Conservation (phyloP, 2,888 invertebrate genomes). For the Torymus aiolomorphi region DNA sequence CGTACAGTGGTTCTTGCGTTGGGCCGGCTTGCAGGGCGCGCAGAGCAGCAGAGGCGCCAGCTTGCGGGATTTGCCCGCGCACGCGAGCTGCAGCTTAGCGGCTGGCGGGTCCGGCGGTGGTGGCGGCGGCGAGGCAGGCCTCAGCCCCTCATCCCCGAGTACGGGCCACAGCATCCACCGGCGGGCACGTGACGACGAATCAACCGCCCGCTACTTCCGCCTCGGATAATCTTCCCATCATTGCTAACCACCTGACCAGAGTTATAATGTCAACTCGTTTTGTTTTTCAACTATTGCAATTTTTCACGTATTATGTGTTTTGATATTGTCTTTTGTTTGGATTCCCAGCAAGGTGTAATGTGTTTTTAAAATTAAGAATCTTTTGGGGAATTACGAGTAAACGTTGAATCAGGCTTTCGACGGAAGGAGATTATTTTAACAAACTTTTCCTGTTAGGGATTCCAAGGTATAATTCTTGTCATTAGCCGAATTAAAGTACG, state of each 20-base stretch:
- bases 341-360: background rate
- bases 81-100: slow-evolving; percentile 53
- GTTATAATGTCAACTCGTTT: background rate
- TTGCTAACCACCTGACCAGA: slow-evolving; percentile 9
- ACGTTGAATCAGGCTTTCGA: background rate
- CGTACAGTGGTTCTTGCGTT: slow-evolving; percentile 71
- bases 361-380: background rate
- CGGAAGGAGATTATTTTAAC: background rate
- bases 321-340: slow-evolving; percentile 4
- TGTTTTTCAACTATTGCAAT: background rate
- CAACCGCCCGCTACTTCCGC: slow-evolving; percentile 6
- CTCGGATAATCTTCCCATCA: slow-evolving; percentile 9
- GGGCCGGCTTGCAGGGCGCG: slow-evolving; percentile 72
- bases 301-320: background rate
- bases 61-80: slow-evolving; percentile 63
- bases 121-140: slow-evolving; percentile 70
- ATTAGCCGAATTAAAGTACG: too few species aligned
- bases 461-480: background rate
- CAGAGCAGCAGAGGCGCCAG: slow-evolving; percentile 72
- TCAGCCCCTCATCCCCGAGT: slow-evolving; percentile 74
- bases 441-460: background rate
- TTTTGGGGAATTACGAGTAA: too few species aligned
- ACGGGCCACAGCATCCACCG: slow-evolving; percentile 75
- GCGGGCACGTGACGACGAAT: background rate
- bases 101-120: slow-evolving; percentile 60